phyloP scores from a whole-genome alignment of 2,797 vertebrate genomes.

The Centroberyx gerrardi region DNA sequence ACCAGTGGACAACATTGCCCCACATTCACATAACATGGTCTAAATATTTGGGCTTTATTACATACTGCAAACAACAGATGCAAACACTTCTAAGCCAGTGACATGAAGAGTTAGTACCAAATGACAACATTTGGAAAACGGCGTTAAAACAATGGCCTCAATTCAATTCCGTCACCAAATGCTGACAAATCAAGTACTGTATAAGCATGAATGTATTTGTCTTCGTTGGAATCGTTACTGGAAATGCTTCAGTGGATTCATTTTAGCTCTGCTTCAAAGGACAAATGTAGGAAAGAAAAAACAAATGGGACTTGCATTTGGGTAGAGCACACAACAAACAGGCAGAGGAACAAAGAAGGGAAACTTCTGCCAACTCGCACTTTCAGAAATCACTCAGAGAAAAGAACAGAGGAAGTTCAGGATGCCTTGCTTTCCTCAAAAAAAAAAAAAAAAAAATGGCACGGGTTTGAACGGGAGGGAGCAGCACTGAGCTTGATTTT shows the following conservation, averaged over 20 bases:
- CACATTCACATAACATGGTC: slow-evolving; percentile 30
- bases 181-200: neutral
- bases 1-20: slow-evolving; percentile 36
- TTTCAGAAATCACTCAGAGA: slow-evolving; percentile 19
- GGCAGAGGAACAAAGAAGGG: neutral
- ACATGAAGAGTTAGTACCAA: neutral
- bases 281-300: neutral
- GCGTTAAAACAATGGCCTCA: neutral
- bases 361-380: neutral
- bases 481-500: neutral
- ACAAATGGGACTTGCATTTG: slow-evolving; percentile 4
- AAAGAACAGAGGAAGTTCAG: neutral
- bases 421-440: neutral
- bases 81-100: neutral
- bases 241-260: neutral
- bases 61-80: neutral
- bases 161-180: neutral
- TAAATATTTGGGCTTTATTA: slow-evolving; percentile 47
- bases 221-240: neutral
- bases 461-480: neutral
- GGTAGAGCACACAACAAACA: neutral
- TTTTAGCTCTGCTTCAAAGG: slow-evolving; percentile 19
- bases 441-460: slow-evolving; percentile 1
- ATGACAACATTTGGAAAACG: neutral
- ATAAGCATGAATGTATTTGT: neutral